phyloP scores from a whole-genome alignment of 2,888 invertebrate species.

The Platycheirus albimanus region DNA sequence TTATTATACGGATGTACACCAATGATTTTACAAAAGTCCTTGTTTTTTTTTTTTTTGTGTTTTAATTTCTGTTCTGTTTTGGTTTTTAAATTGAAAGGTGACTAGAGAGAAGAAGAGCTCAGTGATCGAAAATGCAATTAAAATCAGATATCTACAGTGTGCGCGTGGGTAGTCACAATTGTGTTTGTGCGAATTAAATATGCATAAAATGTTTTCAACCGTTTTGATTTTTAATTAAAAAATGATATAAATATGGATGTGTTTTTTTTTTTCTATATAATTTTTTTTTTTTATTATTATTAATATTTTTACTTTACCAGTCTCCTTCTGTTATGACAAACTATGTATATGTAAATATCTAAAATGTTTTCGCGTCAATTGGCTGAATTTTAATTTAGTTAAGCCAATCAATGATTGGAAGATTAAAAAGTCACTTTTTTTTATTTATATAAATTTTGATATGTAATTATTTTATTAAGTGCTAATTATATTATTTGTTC shows the following conservation, averaged over 20 bases:
- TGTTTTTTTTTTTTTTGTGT: background rate
- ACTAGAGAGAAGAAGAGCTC: conserved; percentile 7
- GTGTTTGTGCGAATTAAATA: conserved; percentile 58
- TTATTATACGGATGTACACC: conserved; percentile 32
- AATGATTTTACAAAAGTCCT: conserved; percentile 47
- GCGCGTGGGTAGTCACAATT: conserved; percentile 27
- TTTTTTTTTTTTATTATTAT: background rate
- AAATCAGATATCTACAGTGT: conserved; percentile 46
- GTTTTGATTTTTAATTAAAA: conserved; percentile 70
- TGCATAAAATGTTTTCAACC: conserved; percentile 64
- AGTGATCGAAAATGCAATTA: conserved; percentile 64
- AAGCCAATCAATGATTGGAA: conserved; percentile 26
- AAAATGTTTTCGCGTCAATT: conserved; percentile 52
- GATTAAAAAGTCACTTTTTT: too few relatives aligned
- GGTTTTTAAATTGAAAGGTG: conserved; percentile 41
- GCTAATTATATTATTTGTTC: too few relatives aligned
- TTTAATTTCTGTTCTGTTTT: too few relatives aligned
- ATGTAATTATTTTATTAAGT: too few relatives aligned
- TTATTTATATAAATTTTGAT: too few relatives aligned
- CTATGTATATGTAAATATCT: conserved; percentile 12
- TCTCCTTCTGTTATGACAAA: background rate
- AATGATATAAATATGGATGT: conserved; percentile 10
- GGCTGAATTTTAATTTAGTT: conserved; percentile 46
- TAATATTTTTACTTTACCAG: background rate
- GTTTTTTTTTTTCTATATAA: background rate